Base-by-base conservation (phyloP, 1,140 invertebrate genomes). In the Brachionus paranguensis region DNA sequence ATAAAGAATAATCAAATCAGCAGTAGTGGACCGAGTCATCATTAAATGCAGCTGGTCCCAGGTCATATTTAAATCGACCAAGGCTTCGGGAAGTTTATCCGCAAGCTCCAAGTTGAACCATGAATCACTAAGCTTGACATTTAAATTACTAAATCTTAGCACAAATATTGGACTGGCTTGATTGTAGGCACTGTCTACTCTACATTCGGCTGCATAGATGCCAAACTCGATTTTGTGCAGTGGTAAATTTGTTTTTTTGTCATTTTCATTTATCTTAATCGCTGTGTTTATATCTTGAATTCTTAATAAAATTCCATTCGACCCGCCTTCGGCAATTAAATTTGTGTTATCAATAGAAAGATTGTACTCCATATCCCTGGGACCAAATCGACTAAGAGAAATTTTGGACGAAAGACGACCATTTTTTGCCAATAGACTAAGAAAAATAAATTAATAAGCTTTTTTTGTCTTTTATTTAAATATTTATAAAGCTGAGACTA, bases 41-140 rank as follows among this genome's bases (percentile, higher is more conserved):
- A 98, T 94, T 27, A 98, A 92, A 90, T 99, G 96, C 12, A 97
- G 91, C 88, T 97, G 95, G 87, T 97, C 95, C 96, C 96, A 99
- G 53, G 84, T 92, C 47, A 99, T 90, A 86, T 95, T 94, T 17
- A 95, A 95, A 88, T 97, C 94, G 87, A 96, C 93, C 87, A 97
- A 95, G 86, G 98, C 47, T 20, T 53, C 68, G 11, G 47, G 55
- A 17, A 37, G 17, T 47, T n/a, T 14, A 20, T 72, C 68, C 1
- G 12, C 17, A n/a, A 17, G 68, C 3, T 72, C 72, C 27, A 24
- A 27, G 17, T 79, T 55, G 20, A 60, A 55, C 78, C 78, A 81
- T 3, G 78, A 81, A 47, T 81, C 78, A 17, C 53, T 64, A 7
- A 81, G 60, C 60, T 81, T 81, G 1, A 81, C 37, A 81, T 81